These are phyloP conservation scores for Tanypteryx hageni DNA, from an alignment of 2,888 invertebrate species.

Conservation along the genomic window DNA sequence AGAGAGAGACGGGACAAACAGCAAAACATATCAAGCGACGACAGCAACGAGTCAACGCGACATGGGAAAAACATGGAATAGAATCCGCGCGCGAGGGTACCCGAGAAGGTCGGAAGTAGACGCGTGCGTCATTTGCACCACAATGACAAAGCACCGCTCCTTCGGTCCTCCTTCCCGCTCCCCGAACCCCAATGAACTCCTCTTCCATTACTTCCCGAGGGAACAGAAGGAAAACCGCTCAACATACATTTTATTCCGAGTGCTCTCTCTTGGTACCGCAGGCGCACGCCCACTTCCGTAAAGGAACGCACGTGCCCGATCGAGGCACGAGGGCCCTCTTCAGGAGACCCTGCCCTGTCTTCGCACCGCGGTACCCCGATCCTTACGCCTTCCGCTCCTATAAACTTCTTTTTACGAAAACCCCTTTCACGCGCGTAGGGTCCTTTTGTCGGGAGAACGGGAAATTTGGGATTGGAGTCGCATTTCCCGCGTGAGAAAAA, in stretches of 20 bases:
- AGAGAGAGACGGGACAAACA: background rate
- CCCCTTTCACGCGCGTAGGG: background rate
- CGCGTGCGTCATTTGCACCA: conserved; percentile 59
- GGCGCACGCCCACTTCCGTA: conserved; percentile 23
- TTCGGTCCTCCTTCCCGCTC: background rate
- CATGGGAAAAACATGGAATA: background rate
- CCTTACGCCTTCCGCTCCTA: background rate
- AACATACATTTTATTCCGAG: background rate
- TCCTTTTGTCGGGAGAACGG: conserved; percentile 1
- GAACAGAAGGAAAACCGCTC: background rate
- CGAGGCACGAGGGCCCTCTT: background rate
- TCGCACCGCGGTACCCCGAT: background rate
- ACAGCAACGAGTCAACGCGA: background rate
- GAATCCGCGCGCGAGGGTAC: background rate
- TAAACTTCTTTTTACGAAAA: background rate
- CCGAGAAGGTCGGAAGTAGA: background rate
- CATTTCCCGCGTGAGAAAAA: background rate
- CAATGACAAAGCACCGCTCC: background rate
- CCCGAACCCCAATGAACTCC: background rate
- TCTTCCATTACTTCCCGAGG: background rate
- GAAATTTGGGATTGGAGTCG: conserved; percentile 1
- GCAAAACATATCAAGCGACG: background rate
- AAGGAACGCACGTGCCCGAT: too few species aligned
- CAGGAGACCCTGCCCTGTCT: background rate
- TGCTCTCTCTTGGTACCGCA: too few species aligned